phyloP scores from a whole-genome alignment of 1,140 invertebrate species.

The Pteromalus puparum region DNA sequence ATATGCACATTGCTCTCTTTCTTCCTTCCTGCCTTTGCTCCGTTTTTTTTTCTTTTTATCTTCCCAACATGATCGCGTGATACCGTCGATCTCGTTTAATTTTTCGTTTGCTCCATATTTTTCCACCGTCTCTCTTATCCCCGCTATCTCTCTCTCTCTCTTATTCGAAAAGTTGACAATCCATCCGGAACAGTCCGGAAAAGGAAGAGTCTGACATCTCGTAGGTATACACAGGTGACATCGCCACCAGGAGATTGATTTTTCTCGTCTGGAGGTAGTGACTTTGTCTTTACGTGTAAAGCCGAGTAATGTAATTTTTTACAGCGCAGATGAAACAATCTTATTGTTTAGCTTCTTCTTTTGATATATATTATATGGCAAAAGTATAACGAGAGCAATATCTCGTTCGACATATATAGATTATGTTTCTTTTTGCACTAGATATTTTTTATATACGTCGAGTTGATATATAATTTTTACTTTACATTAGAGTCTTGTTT shows the following conservation, averaged over 20 bases:
- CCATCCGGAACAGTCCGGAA: conserved; percentile 43
- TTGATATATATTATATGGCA: conserved; percentile 4
- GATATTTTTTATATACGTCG: conserved; percentile 25
- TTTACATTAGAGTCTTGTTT: conserved; percentile 33
- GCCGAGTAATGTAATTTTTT: conserved; percentile 32
- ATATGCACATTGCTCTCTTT: conserved; percentile 40
- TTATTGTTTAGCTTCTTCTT: conserved; percentile 41
- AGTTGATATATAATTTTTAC: conserved; percentile 4
- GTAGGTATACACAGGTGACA: conserved; percentile 41
- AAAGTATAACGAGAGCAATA: not conserved
- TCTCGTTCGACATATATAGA: conserved; percentile 3
- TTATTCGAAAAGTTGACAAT: conserved; percentile 29
- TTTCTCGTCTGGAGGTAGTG: conserved; percentile 38
- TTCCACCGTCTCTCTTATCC: not conserved
- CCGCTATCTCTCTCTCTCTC: not conserved
- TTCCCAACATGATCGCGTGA: not conserved
- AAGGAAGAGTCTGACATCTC: conserved; percentile 26
- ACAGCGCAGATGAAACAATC: conserved; percentile 17
- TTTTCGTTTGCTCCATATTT: not conserved
- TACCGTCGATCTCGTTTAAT: too few relatives aligned
- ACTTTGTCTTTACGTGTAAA: conserved; percentile 41
- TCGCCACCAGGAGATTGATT: conserved; percentile 40
- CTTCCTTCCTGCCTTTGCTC: conserved; percentile 51
- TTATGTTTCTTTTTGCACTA: conserved; percentile 44
- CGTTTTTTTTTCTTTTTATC: conserved; percentile 57